Evolutionary conservation across 2,113 vertebrate species (phyloP).

Genomic region (Montifringilla adamsi): DNA sequence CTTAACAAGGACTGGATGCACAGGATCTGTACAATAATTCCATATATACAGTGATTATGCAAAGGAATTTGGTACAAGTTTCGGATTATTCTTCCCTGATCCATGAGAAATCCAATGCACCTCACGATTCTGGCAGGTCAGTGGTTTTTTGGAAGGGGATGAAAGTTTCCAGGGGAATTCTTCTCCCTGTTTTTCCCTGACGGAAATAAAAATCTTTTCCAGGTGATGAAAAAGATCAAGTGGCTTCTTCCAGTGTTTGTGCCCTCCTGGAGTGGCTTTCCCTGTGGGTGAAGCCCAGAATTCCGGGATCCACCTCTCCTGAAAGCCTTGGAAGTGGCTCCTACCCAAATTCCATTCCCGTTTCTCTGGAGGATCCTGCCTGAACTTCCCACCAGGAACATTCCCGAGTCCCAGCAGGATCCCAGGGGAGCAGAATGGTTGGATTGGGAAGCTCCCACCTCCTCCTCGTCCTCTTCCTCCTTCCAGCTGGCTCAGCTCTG

Average conservation of each 20-base stretch:
- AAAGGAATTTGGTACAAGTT: neutral
- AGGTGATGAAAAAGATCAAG: neutral
- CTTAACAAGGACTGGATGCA: neutral
- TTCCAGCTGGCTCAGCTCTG: neutral
- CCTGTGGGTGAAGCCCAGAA: fast-evolving
- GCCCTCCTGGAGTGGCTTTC: neutral
- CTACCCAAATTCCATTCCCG: neutral
- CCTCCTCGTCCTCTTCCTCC: neutral
- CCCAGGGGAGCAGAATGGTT: neutral
- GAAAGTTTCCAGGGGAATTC: neutral
- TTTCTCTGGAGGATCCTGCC: neutral
- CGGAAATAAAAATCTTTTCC: neutral
- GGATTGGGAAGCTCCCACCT: neutral
- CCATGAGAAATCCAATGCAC: neutral
- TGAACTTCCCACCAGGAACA: neutral
- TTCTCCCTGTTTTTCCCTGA: constrained; percentile 12
- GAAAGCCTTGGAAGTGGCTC: neutral
- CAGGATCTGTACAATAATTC: neutral
- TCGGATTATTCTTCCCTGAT: constrained; percentile 20
- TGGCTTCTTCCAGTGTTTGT: neutral
- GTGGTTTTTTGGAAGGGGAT: neutral
- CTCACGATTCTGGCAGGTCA: neutral
- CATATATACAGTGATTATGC: neutral
- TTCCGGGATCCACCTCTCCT: neutral
- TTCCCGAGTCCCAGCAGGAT: neutral